phyloP scores from a whole-genome alignment of 2,797 vertebrate species.

The Sebastes hubbsi region DNA sequence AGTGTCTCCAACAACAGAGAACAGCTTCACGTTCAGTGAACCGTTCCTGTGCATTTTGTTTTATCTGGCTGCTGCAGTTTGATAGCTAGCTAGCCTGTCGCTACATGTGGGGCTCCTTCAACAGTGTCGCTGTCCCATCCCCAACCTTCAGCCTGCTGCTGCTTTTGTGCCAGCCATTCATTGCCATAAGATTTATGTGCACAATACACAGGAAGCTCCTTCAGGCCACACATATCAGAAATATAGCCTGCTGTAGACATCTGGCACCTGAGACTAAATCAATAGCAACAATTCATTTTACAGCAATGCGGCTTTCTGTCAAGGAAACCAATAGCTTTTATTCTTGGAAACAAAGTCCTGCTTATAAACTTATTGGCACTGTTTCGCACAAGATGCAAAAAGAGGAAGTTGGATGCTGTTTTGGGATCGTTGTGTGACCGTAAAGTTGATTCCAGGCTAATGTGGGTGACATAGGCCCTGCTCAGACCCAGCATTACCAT shows the following conservation, averaged over 20 bases:
- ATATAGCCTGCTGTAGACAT: constrained; percentile 24
- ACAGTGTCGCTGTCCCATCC: not conserved
- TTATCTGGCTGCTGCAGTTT: constrained; percentile 10
- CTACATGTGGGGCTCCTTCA: constrained; percentile 8
- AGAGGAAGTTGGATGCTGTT: not conserved
- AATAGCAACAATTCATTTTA: constrained; percentile 26
- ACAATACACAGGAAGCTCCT: constrained; percentile 16
- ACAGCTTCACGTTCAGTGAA: not conserved
- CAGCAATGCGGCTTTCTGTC: constrained; percentile 14
- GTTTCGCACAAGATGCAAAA: not conserved
- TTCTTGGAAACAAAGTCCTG: not conserved
- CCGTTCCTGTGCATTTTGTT: not conserved
- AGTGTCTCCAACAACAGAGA: constrained; percentile 14
- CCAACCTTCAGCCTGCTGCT: constrained; percentile 3
- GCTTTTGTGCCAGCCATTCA: constrained; percentile 24
- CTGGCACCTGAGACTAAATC: constrained; percentile 15
- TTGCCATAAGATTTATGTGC: constrained; percentile 29
- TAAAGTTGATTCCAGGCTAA: not conserved
- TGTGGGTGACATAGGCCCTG: not conserved
- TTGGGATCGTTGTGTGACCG: not conserved
- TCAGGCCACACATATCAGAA: constrained; percentile 36
- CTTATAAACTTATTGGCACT: not conserved
- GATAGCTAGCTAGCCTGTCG: constrained; percentile 11
- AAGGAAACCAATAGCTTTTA: not conserved
- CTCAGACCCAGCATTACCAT: not conserved